Evolutionary conservation across 2,113 vertebrate species (phyloP).

Genomic region (Cacatua alba): DNA sequence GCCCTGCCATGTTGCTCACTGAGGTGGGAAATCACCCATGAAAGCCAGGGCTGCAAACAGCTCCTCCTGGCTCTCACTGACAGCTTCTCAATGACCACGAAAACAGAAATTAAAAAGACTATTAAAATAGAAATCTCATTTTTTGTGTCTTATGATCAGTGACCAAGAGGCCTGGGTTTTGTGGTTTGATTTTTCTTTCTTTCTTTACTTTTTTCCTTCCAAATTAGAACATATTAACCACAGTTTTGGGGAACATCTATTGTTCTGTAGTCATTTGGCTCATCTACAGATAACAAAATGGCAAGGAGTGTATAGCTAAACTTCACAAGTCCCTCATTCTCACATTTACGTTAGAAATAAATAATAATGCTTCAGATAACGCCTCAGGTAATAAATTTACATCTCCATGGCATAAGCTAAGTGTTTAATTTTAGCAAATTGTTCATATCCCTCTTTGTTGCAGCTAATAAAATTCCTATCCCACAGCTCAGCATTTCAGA

Average conservation of each 20-base stretch:
- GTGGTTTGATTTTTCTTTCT: background rate
- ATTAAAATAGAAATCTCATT: background rate
- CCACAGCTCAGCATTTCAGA: background rate
- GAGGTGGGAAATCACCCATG: background rate
- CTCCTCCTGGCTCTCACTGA: background rate
- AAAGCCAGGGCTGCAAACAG: background rate
- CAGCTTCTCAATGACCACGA: background rate
- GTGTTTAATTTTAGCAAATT: background rate
- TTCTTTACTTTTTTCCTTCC: background rate
- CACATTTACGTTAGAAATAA: background rate
- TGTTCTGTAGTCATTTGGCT: background rate
- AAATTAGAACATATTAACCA: background rate
- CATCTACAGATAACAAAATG: background rate
- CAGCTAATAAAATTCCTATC: background rate
- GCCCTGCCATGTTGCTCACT: background rate
- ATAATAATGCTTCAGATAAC: background rate
- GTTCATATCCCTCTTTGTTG: background rate
- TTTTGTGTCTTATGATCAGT: background rate
- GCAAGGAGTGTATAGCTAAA: background rate
- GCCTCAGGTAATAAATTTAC: background rate
- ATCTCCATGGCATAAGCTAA: background rate
- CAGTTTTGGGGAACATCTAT: background rate
- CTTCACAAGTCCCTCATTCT: background rate
- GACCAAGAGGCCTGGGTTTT: background rate
- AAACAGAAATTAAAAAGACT: background rate